Conservation (phyloP, 2,113 vertebrate species). For the Sterrhoptilus dennistouni region DNA sequence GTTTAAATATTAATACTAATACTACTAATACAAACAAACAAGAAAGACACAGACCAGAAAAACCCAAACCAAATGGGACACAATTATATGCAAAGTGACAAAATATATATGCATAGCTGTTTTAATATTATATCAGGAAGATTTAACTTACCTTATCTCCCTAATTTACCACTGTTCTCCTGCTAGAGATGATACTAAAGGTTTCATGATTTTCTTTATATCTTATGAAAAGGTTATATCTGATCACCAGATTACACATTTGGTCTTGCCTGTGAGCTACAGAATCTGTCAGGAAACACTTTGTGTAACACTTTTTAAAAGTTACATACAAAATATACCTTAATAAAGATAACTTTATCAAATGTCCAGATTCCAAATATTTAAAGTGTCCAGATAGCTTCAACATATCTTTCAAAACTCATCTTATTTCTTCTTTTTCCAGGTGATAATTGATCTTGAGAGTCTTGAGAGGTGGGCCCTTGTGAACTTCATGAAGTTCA, state of each 20-base stretch:
- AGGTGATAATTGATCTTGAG: neutral
- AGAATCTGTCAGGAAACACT: neutral
- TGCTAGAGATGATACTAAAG: neutral
- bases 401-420: neutral
- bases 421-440: neutral
- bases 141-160: neutral
- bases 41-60: neutral
- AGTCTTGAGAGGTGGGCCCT: neutral
- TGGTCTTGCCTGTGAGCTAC: neutral
- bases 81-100: neutral
- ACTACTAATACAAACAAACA: neutral
- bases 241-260: neutral
- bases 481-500: neutral
- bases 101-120: neutral
- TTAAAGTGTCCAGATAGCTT: neutral
- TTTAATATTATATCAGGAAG: neutral
- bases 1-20: neutral
- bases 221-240: neutral
- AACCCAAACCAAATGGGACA: accelerated
- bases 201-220: neutral
- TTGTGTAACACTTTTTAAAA: neutral
- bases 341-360: neutral
- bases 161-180: neutral
- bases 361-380: neutral
- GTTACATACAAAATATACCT: accelerated